Evolutionary conservation across 2,797 vertebrate genomes (phyloP).

Genomic region (Decapterus maruadsi): DNA sequence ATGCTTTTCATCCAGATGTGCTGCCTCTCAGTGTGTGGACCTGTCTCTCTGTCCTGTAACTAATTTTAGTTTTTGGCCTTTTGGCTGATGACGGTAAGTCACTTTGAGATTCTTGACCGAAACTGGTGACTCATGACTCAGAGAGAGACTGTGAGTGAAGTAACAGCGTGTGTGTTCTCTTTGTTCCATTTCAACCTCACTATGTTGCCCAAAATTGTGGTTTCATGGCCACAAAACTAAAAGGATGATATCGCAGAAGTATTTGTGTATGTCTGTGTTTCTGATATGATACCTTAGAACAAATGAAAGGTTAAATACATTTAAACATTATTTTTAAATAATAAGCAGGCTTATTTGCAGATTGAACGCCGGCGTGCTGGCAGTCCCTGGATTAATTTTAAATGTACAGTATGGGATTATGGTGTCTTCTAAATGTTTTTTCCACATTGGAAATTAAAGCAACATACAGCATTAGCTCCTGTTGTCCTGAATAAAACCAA

Average conservation of each 20-base stretch:
- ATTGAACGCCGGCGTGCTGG: conserved; percentile 58
- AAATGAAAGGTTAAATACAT: too few species aligned
- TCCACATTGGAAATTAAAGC: too few species aligned
- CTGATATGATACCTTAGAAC: too few species aligned
- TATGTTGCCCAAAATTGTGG: background rate
- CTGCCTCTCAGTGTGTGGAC: background rate
- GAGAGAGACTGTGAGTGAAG: background rate
- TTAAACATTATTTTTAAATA: too few species aligned
- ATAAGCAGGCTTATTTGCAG: conserved; percentile 67
- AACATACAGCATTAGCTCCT: too few species aligned
- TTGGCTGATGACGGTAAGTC: background rate
- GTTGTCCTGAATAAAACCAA: too few species aligned
- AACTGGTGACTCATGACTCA: background rate
- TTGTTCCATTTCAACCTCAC: too few species aligned
- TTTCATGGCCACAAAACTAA: background rate
- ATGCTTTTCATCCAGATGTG: conserved; percentile 20
- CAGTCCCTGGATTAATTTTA: conserved; percentile 60
- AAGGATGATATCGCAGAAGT: too few species aligned
- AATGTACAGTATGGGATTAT: too few species aligned
- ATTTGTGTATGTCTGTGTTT: too few species aligned
- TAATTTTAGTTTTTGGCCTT: conserved; percentile 17
- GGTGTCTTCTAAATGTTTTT: too few species aligned
- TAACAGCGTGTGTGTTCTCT: too few species aligned
- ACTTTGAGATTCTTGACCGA: background rate
- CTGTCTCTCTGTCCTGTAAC: conserved; percentile 7